Percentiles rank a stretch among this genome's conserved stretches.
phyloP scores from a whole-genome alignment of 2,113 vertebrate species.

The Pan troglodytes region NHGRI_mPanTro3-v2.1_pri NC_072401.2:150725001-150725500 shows the following conservation, averaged over 20 bases:
- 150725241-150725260: not conserved
- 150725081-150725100: not conserved
- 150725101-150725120: not conserved
- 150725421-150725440: not conserved
- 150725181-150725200: not conserved
- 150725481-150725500: not conserved
- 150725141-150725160: not conserved
- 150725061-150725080: not conserved
- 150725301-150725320: not conserved
- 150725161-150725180: not conserved
- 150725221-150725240: not conserved
- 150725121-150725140: not conserved
- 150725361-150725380: not conserved
- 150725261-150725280: not conserved
- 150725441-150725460: not conserved
- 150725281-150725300: not conserved
- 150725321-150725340: not conserved
- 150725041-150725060: not conserved
- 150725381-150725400: not conserved
- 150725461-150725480: not conserved
- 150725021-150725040: not conserved
- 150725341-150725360: not conserved
- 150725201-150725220: fast-evolving
- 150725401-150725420: not conserved
- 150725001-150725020: not conserved